Evolutionary conservation across 2,888 invertebrate species (phyloP).

Genomic region (Phytoseiulus persimilis): DNA sequence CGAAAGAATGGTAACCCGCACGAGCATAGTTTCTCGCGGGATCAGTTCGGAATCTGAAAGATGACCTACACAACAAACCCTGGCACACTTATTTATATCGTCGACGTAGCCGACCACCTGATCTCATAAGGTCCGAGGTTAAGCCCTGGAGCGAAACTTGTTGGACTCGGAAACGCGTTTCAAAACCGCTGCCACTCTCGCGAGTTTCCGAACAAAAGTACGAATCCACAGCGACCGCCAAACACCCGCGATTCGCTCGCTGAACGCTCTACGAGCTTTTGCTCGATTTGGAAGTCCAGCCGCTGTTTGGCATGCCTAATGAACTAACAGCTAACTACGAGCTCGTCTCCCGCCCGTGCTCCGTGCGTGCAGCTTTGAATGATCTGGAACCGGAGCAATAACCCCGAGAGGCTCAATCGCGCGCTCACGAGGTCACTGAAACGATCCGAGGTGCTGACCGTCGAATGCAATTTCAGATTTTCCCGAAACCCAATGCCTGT

Average conservation of each 20-base stretch:
- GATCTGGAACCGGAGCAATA: too few relatives aligned
- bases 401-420: too few relatives aligned
- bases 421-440: not conserved
- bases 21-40: too few relatives aligned
- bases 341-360: too few relatives aligned
- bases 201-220: not conserved
- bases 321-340: too few relatives aligned
- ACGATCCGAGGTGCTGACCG: not conserved
- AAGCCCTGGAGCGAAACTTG: not conserved
- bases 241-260: too few relatives aligned
- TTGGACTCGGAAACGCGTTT: not conserved
- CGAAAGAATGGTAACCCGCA: too few relatives aligned
- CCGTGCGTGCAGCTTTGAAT: too few relatives aligned
- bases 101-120: not conserved
- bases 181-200: not conserved
- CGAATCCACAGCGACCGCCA: not conserved
- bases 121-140: not conserved
- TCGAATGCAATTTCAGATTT: conserved; percentile 13
- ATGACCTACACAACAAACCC: not conserved
- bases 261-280: too few relatives aligned
- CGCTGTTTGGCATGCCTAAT: too few relatives aligned
- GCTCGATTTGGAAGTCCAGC: too few relatives aligned
- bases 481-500: not conserved
- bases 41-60: not conserved
- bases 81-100: not conserved